A percentile compares a stretch with the other conserved stretches of the same genome.
Conservation (phyloP, 2,888 invertebrate species). For the Pseudococcus jackbeardsleyi region DNA sequence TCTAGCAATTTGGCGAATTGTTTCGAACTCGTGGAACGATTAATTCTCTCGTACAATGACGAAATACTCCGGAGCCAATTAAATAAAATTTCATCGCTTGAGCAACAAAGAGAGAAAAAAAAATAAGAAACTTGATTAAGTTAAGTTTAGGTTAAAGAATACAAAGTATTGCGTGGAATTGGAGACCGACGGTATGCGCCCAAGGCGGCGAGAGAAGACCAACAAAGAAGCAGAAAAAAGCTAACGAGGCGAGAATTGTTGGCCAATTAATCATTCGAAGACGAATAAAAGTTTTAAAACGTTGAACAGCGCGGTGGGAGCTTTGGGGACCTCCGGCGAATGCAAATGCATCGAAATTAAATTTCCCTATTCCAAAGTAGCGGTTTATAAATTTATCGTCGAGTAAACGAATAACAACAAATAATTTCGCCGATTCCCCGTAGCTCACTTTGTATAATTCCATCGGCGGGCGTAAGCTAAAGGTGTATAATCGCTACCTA, state of each 20-base stretch:
- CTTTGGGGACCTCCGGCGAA: not conserved
- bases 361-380: not conserved
- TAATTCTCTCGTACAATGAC: conserved; percentile 14
- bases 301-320: not conserved
- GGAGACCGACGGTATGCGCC: not conserved
- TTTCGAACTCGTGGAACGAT: not conserved
- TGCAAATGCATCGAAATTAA: conserved; percentile 50
- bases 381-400: conserved; percentile 29
- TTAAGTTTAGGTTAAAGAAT: conserved; percentile 21
- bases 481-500: not conserved
- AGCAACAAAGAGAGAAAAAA: too few species aligned
- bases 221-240: conserved; percentile 8
- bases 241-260: conserved; percentile 49
- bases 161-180: not conserved
- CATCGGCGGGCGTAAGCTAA: too few species aligned
- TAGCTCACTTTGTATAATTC: conserved; percentile 33
- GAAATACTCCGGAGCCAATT: conserved; percentile 41
- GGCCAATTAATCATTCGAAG: conserved; percentile 49
- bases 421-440: conserved; percentile 21
- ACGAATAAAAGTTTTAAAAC: conserved; percentile 37
- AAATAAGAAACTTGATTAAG: conserved; percentile 31
- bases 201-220: not conserved
- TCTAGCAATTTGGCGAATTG: too few species aligned
- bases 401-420: conserved; percentile 23
- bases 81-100: not conserved